Conservation (phyloP, 2,113 vertebrate species). For the Sus scrofa region T2T-Sscrofa CM000813.6:45815001-45815500, state of each 20-base stretch:
- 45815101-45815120: slow-evolving; percentile 61
- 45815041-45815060: neutral
- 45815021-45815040: neutral
- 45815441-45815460: slow-evolving; percentile 43
- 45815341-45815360: slow-evolving; percentile 38
- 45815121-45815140: neutral
- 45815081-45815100: slow-evolving; percentile 12
- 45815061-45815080: neutral
- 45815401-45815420: slow-evolving; percentile 25
- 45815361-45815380: slow-evolving; percentile 38
- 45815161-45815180: slow-evolving; percentile 25
- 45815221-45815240: neutral
- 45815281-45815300: slow-evolving; percentile 27
- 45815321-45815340: neutral
- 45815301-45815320: slow-evolving; percentile 12
- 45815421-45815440: slow-evolving; percentile 28
- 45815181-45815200: slow-evolving; percentile 36
- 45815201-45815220: neutral
- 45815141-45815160: slow-evolving; percentile 46
- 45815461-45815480: slow-evolving; percentile 53
- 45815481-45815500: neutral
- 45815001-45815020: too few species aligned
- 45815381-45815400: slow-evolving; percentile 10
- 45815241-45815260: neutral
- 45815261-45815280: slow-evolving; percentile 22